Evolutionary conservation across 1,140 invertebrate species (phyloP), one percentile per base, ranked within the genome.

Genomic region (Ceratoteleas bidentatus): DNA sequence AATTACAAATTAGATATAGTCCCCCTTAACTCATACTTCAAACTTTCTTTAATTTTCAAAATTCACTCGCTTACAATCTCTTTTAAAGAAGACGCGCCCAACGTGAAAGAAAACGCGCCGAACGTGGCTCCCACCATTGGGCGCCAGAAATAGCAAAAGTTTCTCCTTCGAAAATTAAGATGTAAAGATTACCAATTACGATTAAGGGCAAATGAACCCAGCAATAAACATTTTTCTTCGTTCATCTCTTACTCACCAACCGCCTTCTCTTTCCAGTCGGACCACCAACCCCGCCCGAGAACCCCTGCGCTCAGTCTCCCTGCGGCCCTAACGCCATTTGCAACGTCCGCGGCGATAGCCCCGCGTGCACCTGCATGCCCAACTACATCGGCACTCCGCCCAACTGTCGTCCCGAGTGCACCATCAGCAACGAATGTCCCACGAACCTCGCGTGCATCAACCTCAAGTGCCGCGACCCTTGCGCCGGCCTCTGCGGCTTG

Each of bases 271-370:
- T 80, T 85, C 16, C 58, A 88, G 85, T 84, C 7, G 87, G 83
- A 73, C 68, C 74, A 57, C 84, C 90, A 78, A 53, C 85, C 61
- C 57, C 76, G 33, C 86, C 87, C 49, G 78, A 87, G 36, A 93
- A 94, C 86, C 94, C 94, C 1, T 95, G 95, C 80, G 81, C 91
- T 11, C 93, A 93, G 49, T 93, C 93, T 13, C 94, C 94, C 0
- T 94, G 94, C 75, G 94, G 93, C 15, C 91, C 91, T 0, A 94
- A 94, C 83, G 91, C 93, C 0, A 87, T 93, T 7, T 94, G 94
- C 70, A 84, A 91, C 73, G 89, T 92, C n/a, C 88, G 90, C 0
- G 92, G 91, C 9, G 92, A 92, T 3, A 89, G 85, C 69, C 89
- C 92, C 2, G 91, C 91, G 0, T 93, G 93, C 84, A 91, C 92